Evolutionary conservation across 2,888 invertebrate genomes (phyloP).

Genomic region (Lobophora halterata): DNA sequence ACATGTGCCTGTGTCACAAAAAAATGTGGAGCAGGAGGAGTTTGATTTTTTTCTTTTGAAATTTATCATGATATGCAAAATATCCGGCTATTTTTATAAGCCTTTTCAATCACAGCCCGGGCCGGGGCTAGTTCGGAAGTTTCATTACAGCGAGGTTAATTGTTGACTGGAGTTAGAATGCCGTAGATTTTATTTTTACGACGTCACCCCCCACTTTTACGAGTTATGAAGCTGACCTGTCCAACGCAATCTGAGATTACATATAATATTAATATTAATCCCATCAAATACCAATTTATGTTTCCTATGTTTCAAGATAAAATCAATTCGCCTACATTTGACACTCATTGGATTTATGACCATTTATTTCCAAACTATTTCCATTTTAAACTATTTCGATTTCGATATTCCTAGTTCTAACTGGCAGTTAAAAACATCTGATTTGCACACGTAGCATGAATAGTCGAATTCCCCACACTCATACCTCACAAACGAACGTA

Average conservation of each 20-base stretch:
- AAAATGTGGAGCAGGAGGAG: too few relatives aligned
- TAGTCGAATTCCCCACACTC: slow-evolving; percentile 32
- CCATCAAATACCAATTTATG: slow-evolving; percentile 18
- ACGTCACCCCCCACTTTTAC: slow-evolving; percentile 53
- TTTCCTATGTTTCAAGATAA: slow-evolving; percentile 16
- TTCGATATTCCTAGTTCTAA: too few relatives aligned
- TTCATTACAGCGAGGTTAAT: slow-evolving; percentile 75
- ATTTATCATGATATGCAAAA: background rate
- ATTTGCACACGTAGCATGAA: slow-evolving; percentile 33
- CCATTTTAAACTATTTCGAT: too few relatives aligned
- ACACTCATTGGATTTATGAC: slow-evolving; percentile 14
- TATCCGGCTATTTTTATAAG: slow-evolving; percentile 2
- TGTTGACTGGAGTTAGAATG: slow-evolving; percentile 65
- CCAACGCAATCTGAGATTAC: slow-evolving; percentile 44
- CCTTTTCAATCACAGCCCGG: slow-evolving; percentile 14
- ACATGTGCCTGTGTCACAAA: too few relatives aligned
- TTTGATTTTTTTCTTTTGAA: too few relatives aligned
- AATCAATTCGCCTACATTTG: slow-evolving; percentile 10
- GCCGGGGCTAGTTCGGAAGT: slow-evolving; percentile 67
- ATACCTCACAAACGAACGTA: slow-evolving; percentile 36
- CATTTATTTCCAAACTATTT: too few relatives aligned
- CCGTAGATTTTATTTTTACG: slow-evolving; percentile 67
- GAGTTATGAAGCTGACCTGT: slow-evolving; percentile 54
- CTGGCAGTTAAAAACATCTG: slow-evolving; percentile 3
- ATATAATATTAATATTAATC: slow-evolving; percentile 21